Conservation (phyloP, 1,140 invertebrate genomes). For the Rhizoglyphus robini region DNA sequence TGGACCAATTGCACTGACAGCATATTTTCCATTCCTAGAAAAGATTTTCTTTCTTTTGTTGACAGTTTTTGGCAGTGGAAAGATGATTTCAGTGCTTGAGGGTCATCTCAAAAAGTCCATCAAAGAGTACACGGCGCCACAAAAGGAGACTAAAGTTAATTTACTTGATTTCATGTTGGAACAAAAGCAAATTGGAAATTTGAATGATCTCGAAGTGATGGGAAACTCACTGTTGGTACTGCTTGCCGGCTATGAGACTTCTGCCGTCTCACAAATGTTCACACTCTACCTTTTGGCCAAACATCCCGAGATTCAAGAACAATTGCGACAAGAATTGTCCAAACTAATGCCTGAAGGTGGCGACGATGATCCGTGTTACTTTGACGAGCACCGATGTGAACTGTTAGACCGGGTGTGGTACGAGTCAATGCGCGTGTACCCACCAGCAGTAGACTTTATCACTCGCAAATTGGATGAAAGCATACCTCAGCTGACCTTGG, state of each 20-base stretch:
- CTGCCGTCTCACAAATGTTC: constrained; percentile 36
- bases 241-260: constrained; percentile 35
- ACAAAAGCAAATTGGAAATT: not conserved
- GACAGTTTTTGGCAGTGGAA: not conserved
- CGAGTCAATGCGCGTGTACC: constrained; percentile 28
- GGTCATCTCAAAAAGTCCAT: too few relatives aligned
- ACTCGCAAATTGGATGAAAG: constrained; percentile 26
- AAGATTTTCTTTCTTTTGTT: not conserved
- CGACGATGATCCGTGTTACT: not conserved
- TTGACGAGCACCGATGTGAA: not conserved
- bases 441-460: constrained; percentile 26
- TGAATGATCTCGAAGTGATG: not conserved
- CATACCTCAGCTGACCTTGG: too few relatives aligned
- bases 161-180: not conserved
- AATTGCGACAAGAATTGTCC: constrained; percentile 26
- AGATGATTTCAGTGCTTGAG: too few relatives aligned
- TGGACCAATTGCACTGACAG: not conserved
- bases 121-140: not conserved
- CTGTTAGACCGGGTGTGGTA: constrained; percentile 21
- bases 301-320: constrained; percentile 36
- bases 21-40: not conserved
- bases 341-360: not conserved
- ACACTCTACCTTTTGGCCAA: constrained; percentile 36
- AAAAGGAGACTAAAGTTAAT: not conserved
- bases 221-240: constrained; percentile 5